Evolutionary conservation across 2,888 invertebrate genomes (phyloP).

Genomic region (Limnephilus rhombicus): DNA sequence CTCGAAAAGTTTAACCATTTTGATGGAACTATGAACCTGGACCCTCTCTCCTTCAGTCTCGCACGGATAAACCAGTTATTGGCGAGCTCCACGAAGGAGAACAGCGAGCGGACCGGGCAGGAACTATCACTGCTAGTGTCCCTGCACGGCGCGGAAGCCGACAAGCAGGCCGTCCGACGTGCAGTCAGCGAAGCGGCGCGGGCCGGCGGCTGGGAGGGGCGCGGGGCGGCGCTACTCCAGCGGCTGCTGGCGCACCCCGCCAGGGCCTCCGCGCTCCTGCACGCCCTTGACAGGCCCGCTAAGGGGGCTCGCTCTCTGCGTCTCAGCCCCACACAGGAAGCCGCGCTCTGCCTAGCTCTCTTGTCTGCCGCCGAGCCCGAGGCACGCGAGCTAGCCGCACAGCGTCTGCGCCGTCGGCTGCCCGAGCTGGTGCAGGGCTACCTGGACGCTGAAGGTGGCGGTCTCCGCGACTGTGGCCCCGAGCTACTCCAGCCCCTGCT

Average conservation of each 20-base stretch:
- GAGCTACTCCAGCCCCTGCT: constrained; percentile 92
- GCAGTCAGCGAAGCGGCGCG: constrained; percentile 52
- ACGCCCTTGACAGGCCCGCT: constrained; percentile 69
- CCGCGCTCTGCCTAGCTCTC: constrained; percentile 91
- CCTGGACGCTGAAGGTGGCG: constrained; percentile 88
- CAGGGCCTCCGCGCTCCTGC: constrained; percentile 56
- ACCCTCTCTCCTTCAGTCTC: constrained; percentile 98
- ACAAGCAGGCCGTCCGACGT: constrained; percentile 56
- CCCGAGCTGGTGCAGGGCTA: constrained; percentile 92
- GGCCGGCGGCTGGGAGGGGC: constrained; percentile 61
- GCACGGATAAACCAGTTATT: constrained; percentile 99
- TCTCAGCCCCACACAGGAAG: constrained; percentile 93
- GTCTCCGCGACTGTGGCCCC: constrained; percentile 93
- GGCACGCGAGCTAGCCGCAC: constrained; percentile 84
- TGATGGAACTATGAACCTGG: constrained; percentile 98
- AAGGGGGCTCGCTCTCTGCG: constrained; percentile 92
- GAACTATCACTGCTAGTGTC: constrained; percentile 81
- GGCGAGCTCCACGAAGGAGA: constrained; percentile 96
- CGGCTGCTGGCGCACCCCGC: constrained; percentile 61
- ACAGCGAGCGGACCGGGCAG: constrained; percentile 92
- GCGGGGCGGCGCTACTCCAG: constrained; percentile 52
- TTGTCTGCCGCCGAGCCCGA: constrained; percentile 89
- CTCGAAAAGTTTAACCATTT: constrained; percentile 61
- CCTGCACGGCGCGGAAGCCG: constrained; percentile 57
- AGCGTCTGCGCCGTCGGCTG: constrained; percentile 89